phyloP scores from a whole-genome alignment of 1,140 invertebrate species.

The Uloborus diversus region DNA sequence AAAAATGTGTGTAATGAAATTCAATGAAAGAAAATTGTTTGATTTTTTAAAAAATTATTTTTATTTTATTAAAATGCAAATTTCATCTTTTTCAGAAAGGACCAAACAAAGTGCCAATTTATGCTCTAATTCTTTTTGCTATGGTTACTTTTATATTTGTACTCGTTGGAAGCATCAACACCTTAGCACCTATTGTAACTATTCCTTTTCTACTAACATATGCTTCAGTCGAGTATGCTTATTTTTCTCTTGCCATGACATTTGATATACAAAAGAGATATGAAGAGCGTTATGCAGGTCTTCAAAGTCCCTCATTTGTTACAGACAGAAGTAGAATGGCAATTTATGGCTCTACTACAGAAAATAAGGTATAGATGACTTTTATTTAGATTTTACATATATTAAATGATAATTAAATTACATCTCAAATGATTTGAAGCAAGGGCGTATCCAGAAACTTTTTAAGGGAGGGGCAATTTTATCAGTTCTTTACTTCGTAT shows the following conservation, averaged over 20 bases:
- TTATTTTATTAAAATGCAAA: no score
- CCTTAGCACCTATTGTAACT: constrained; percentile 94
- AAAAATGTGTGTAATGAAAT: no score
- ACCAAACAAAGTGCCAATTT: constrained; percentile 92
- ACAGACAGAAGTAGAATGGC: neutral
- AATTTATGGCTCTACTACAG: constrained; percentile 38
- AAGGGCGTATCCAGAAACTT: no score
- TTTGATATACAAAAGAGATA: constrained; percentile 89
- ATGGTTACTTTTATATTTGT: constrained; percentile 89
- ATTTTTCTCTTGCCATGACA: constrained; percentile 95
- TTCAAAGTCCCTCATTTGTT: constrained; percentile 57
- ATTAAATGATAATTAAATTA: no score
- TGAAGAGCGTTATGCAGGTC: constrained; percentile 75
- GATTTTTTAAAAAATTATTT: no score
- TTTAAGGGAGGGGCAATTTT: no score
- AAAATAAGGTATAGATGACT: constrained; percentile 59
- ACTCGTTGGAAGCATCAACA: constrained; percentile 92
- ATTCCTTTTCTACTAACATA: constrained; percentile 97
- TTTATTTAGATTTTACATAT: no score
- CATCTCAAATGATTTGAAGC: no score
- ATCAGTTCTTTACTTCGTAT: no score
- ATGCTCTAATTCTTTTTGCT: constrained; percentile 88
- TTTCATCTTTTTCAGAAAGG: constrained; percentile 77
- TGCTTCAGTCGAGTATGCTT: constrained; percentile 93
- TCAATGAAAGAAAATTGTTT: no score